A percentile compares a stretch with the other conserved stretches of the same genome.
Evolutionary conservation across 2,797 vertebrate species (phyloP).

Genomic region (Chrosomus eos): DNA sequence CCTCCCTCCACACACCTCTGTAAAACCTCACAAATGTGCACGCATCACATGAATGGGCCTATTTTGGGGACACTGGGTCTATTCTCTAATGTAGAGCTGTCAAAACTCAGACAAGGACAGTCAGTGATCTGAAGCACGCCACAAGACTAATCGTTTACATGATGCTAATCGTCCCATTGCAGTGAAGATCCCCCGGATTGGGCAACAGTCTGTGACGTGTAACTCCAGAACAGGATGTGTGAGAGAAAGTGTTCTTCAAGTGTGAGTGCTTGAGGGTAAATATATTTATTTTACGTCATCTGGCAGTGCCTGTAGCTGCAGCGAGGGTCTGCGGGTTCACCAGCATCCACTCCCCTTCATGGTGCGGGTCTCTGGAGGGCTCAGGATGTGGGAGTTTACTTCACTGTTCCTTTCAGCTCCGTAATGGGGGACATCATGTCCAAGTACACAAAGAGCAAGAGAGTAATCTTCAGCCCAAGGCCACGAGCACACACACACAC

Average conservation of each 20-base stretch:
- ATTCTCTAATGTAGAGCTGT: no score
- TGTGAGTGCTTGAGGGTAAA: neutral
- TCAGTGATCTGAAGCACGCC: neutral
- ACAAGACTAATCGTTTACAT: neutral
- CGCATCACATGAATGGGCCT: no score
- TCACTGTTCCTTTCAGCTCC: conserved; percentile 52
- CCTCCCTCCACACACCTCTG: no score
- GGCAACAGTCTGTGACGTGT: neutral
- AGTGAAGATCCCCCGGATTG: neutral
- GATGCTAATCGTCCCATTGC: neutral
- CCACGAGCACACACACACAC: conserved; percentile 39
- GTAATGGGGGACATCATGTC: conserved; percentile 58
- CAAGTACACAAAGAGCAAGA: conserved; percentile 56
- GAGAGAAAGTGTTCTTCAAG: neutral
- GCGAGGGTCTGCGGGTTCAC: conserved; percentile 10
- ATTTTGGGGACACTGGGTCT: no score
- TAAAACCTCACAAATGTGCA: no score
- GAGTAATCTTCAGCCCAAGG: conserved; percentile 55
- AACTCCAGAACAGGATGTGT: conserved; percentile 3
- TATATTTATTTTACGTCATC: neutral
- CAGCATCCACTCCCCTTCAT: neutral
- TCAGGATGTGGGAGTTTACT: conserved; percentile 54
- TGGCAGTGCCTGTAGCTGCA: neutral
- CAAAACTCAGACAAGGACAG: neutral
- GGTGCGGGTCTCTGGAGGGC: conserved; percentile 48